Conservation (phyloP, 1,140 invertebrate species). For the Lasioglossum baleicum region DNA sequence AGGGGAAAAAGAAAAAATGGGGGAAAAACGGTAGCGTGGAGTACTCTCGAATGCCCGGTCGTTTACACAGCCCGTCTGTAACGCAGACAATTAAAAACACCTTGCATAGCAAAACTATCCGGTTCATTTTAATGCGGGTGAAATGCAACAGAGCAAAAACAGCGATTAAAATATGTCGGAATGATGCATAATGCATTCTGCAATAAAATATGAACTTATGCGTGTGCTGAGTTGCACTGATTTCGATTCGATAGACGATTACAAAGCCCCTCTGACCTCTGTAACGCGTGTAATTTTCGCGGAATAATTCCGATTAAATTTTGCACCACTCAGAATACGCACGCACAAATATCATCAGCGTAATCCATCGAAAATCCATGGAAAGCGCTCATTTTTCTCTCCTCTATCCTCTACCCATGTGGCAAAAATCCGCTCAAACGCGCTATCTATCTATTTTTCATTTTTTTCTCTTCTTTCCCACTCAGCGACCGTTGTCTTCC, state of each 20-base stretch:
- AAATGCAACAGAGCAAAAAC: no score
- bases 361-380: no score
- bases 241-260: constrained; percentile 51
- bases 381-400: no score
- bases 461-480: no score
- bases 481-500: no score
- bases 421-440: constrained; percentile 16
- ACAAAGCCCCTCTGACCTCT: constrained; percentile 37
- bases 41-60: constrained; percentile 13
- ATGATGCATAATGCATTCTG: constrained; percentile 61
- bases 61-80: constrained; percentile 41
- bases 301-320: constrained; percentile 44
- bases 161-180: constrained; percentile 58
- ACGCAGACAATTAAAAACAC: constrained; percentile 45
- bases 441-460: no score
- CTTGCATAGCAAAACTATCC: no score
- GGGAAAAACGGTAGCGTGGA: background rate
- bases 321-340: constrained; percentile 14
- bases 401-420: background rate
- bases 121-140: no score
- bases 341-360: constrained; percentile 18
- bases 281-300: constrained; percentile 49
- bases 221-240: constrained; percentile 54
- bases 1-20: no score
- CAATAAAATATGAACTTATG: constrained; percentile 64